Base-by-base conservation (phyloP, 2,888 invertebrate species). In the Actias luna region DNA sequence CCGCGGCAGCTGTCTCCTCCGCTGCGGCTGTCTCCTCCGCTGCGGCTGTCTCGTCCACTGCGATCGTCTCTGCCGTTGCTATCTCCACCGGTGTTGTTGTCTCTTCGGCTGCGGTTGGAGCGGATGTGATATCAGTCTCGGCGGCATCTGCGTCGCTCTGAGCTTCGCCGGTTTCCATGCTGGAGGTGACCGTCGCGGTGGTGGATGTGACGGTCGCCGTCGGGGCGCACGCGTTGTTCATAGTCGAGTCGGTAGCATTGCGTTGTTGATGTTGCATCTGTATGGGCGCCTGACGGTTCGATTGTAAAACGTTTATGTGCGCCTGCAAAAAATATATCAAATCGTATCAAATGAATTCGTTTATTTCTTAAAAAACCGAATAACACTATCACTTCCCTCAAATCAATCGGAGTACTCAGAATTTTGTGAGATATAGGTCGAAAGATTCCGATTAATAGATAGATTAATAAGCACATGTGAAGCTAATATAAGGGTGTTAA, bases 271-370 rank as follows among this genome's bases (percentile, higher is more conserved):
- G n/a, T n/a, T n/a, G n/a, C n/a, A n/a, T n/a, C n/a, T 64, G 63
- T 4, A 10, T 12, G 33, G 70, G 46, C 52, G 73, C 64, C 7
- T 75, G 74, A 25, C 79, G 79, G 58, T 75, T 77, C 2, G 83
- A 67, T 39, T 85, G 84, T 22, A 84, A 76, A 59, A 87, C 83
- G 67, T 87, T 88, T 39, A 88, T 82, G 42, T 87, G 87, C 8
- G 85, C 82, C 85, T 89, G 71, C 8, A 31, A 61, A 61, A 14
- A 60, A 59, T 10, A 57, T 31, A 50, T 27, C 61, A 60, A n/a
- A n/a, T n/a, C n/a, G n/a, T n/a, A n/a, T n/a, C n/a, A n/a, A n/a
- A n/a, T n/a, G n/a, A n/a, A n/a, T n/a, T n/a, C n/a, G n/a, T n/a
- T n/a, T n/a, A n/a, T n/a, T n/a, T n/a, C n/a, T n/a, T n/a, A n/a